A percentile compares a stretch with the other conserved stretches of the same genome.
phyloP scores from a whole-genome alignment of 2,113 vertebrate genomes.

The Zeus faber region DNA sequence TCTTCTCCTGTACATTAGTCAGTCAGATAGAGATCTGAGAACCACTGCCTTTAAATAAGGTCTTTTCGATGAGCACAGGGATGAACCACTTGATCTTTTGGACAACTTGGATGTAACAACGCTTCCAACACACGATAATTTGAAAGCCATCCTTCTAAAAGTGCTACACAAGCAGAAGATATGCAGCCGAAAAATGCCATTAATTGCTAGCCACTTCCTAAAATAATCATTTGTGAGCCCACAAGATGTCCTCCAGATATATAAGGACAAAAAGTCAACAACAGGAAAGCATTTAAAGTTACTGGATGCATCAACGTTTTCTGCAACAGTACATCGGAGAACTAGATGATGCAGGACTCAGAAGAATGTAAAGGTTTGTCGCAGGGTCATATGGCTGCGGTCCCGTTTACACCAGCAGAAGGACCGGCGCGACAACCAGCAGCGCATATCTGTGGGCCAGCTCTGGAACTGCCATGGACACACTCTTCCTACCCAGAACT shows the following conservation, averaged over 20 bases:
- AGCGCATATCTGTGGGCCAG: slow-evolving; percentile 29
- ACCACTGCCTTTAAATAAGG: slow-evolving; percentile 19
- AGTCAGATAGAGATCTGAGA: slow-evolving; percentile 25
- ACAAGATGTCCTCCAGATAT: slow-evolving; percentile 16
- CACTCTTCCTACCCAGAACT: slow-evolving; percentile 19
- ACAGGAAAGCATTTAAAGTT: slow-evolving; percentile 30
- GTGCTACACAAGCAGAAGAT: slow-evolving; percentile 38
- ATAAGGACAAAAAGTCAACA: slow-evolving; percentile 35
- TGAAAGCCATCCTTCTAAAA: slow-evolving; percentile 35
- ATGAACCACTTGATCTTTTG: slow-evolving; percentile 27
- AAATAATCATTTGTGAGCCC: slow-evolving; percentile 15
- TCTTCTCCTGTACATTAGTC: slow-evolving; percentile 23
- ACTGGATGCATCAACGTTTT: slow-evolving; percentile 24
- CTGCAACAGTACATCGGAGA: slow-evolving; percentile 40
- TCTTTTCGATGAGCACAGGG: slow-evolving; percentile 18
- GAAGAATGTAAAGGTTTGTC: slow-evolving; percentile 34
- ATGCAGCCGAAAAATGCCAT: slow-evolving; percentile 32
- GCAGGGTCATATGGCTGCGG: slow-evolving; percentile 26
- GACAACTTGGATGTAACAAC: slow-evolving; percentile 24
- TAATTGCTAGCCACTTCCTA: slow-evolving; percentile 6
- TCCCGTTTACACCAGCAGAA: slow-evolving; percentile 29
- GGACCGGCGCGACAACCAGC: slow-evolving; percentile 24
- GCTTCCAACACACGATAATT: slow-evolving; percentile 23
- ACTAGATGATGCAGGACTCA: slow-evolving; percentile 26
- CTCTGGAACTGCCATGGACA: slow-evolving; percentile 28